Evolutionary conservation across 2,797 vertebrate genomes (phyloP), one percentile per base, ranked within the genome.

Genomic region (Sebastes glaucus): DNA sequence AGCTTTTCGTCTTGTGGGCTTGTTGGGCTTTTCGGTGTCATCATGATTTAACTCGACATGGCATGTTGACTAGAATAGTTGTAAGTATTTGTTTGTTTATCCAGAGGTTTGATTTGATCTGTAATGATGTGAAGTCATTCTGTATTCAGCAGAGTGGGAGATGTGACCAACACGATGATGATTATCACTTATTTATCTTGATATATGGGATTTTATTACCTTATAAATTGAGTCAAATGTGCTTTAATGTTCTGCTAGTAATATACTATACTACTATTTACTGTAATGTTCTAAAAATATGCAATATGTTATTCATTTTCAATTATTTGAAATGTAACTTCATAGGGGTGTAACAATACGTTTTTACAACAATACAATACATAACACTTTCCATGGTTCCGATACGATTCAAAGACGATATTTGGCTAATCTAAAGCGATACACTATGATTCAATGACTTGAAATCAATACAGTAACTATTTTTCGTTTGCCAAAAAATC

Each of bases 31-130:
- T 75, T 85, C 60, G 28, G n/a, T 86, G 83, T 88, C 65, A 28
- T 52, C 86, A 60, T 86, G 74, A 82, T 85, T 83, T 87, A 77
- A 80, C 69, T 69, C 61, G 67, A 78, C 87, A 46, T 82, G 42
- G 87, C 90, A 92, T 89, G 85, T 75, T 83, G 81, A 87, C 71
- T 66, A 32, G 57, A 60, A 27, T 56, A 52, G 63, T 67, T 67
- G 5, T 25, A 67, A 69, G 27, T 32, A n/a, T 72, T 20, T 82
- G 66, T 77, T 74, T 87, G 53, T 69, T 20, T 62, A n/a, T 75
- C 11, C 53, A 71, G 59, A 52, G 18, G 14, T 74, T 77, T 84
- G 76, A 79, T 55, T 74, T 73, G 25, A 73, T 80, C 22, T 85
- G 11, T 56, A 38, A 65, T 65, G 55, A 57, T 80, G 56, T 77